Conservation (phyloP, 1,140 invertebrate species). For the Arctopsyche grandis region DNA sequence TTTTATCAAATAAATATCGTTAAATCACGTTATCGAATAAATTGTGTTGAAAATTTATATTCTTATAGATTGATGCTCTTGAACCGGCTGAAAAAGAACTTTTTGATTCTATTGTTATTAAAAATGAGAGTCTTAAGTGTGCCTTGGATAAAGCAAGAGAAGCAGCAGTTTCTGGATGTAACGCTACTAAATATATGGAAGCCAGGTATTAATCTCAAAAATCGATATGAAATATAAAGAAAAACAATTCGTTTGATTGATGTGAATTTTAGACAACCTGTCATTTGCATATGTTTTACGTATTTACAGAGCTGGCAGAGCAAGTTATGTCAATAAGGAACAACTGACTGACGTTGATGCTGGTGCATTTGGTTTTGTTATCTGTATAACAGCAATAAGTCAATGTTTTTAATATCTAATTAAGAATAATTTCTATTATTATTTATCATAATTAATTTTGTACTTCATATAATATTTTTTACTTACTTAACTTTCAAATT, state of each 20-base stretch:
- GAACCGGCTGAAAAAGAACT: slow-evolving; percentile 49
- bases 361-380: slow-evolving; percentile 72
- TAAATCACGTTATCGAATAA: slow-evolving; percentile 5
- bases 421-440: neutral
- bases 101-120: slow-evolving; percentile 29
- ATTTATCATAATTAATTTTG: too few relatives aligned
- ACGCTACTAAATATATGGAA: slow-evolving; percentile 68
- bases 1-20: slow-evolving; percentile 39
- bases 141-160: slow-evolving; percentile 58
- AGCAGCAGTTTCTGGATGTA: slow-evolving; percentile 62
- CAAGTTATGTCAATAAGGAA: slow-evolving; percentile 69
- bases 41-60: slow-evolving; percentile 32
- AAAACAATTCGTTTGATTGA: too few relatives aligned
- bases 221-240: too few relatives aligned
- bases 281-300: too few relatives aligned
- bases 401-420: slow-evolving; percentile 26
- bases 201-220: slow-evolving; percentile 66
- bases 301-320: slow-evolving; percentile 68
- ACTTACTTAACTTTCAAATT: too few relatives aligned
- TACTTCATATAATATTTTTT: too few relatives aligned
- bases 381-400: slow-evolving; percentile 68
- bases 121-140: slow-evolving; percentile 4
- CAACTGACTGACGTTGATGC: slow-evolving; percentile 71
- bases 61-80: slow-evolving; percentile 45
- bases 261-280: too few relatives aligned